Percentiles rank a stretch among this genome's conserved stretches.
These are phyloP conservation scores for Urosaurus nigricauda DNA, from an alignment of 2,797 vertebrate genomes.

Conservation along the genomic window DNA sequence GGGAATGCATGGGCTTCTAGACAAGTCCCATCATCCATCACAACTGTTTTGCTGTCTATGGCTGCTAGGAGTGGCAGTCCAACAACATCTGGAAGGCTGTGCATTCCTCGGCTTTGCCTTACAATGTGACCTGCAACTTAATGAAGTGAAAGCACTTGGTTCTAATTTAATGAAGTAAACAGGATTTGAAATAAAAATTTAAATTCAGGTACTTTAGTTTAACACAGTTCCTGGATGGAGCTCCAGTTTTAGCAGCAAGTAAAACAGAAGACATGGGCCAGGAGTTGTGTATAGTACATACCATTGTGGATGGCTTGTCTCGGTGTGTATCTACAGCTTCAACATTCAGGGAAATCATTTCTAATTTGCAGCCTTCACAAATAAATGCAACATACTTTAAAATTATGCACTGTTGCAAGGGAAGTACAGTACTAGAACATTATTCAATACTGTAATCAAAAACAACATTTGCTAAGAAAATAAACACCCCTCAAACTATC, in stretches of 20 bases:
- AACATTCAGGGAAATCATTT: conserved; percentile 90
- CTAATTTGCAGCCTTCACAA: conserved; percentile 92
- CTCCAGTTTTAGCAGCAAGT: neutral
- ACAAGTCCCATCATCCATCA: too few species aligned
- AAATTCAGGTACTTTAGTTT: neutral
- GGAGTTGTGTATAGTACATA: conserved; percentile 76
- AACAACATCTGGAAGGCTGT: neutral
- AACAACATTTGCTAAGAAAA: neutral
- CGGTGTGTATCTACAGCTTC: conserved; percentile 96
- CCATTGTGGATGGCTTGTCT: conserved; percentile 86
- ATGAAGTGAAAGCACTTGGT: neutral
- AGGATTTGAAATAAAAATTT: neutral
- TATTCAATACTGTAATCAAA: neutral
- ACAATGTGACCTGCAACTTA: neutral
- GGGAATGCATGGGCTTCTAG: neutral
- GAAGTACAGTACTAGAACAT: neutral
- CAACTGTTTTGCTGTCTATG: neutral
- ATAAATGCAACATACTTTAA: neutral
- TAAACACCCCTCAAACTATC: neutral
- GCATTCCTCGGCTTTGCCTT: neutral
- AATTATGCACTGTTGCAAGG: neutral
- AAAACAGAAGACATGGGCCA: neutral
- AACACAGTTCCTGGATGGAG: neutral
- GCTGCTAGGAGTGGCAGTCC: neutral
- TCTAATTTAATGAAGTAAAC: neutral